These are phyloP conservation scores for Cheilosia scutellata DNA, from an alignment of 2,888 invertebrate genomes.

Conservation along the genomic window DNA sequence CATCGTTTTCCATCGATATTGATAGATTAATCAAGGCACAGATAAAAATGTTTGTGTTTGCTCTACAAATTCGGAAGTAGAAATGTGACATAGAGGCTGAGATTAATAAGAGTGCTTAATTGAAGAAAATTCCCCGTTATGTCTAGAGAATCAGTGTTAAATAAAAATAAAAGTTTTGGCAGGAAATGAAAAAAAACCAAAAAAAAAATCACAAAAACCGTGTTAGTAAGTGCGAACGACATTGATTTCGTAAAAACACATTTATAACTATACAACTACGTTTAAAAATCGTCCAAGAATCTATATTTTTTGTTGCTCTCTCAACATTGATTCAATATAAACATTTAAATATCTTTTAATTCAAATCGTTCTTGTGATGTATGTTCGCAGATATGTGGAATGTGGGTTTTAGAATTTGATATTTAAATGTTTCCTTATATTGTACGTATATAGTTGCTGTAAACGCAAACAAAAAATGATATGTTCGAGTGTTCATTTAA, in stretches of 20 bases:
- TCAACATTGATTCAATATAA: no score
- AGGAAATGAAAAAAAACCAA: neutral
- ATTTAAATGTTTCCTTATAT: constrained; percentile 17
- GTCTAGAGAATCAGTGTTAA: neutral
- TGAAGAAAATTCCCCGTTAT: no score
- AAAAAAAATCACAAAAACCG: neutral
- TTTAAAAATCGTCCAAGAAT: constrained; percentile 16
- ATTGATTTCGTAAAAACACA: constrained; percentile 16
- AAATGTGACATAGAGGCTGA: constrained; percentile 39
- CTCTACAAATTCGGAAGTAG: constrained; percentile 31
- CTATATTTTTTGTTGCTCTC: neutral
- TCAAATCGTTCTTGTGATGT: constrained; percentile 13
- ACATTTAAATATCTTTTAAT: constrained; percentile 20
- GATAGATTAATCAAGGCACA: constrained; percentile 56
- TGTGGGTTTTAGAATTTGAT: constrained; percentile 38
- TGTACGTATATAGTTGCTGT: neutral
- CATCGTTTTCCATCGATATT: constrained; percentile 38
- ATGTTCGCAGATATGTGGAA: constrained; percentile 58
- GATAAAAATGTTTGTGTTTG: constrained; percentile 43
- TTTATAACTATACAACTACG: constrained; percentile 12
- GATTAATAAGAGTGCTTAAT: constrained; percentile 24
- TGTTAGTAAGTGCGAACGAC: neutral
- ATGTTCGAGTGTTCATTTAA: constrained; percentile 38
- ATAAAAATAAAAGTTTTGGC: neutral
- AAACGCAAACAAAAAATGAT: constrained; percentile 33